Percentiles rank a stretch among this genome's conserved stretches.
Evolutionary conservation across 2,113 vertebrate genomes (phyloP).

Genomic region (Corythoichthys intestinalis): DNA sequence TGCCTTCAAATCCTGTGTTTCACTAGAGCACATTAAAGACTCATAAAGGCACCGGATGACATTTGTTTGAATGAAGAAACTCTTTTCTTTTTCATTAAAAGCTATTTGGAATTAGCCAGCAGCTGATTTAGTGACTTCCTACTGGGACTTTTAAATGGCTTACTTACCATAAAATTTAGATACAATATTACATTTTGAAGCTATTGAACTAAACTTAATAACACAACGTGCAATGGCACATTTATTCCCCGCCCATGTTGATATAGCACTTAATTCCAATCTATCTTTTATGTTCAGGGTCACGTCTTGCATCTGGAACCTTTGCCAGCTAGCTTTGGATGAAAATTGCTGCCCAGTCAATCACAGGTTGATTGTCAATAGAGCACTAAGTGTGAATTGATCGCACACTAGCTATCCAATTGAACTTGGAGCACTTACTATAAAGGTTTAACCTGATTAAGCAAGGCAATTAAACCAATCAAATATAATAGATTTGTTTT

Average conservation of each 20-base stretch:
- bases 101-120: not conserved
- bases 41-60: not conserved
- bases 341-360: not conserved
- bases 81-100: not conserved
- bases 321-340: not conserved
- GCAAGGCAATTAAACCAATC: not conserved
- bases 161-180: not conserved
- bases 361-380: not conserved
- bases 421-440: not conserved
- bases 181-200: not conserved
- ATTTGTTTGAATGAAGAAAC: not conserved
- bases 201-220: not conserved
- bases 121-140: conserved; percentile 1
- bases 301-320: not conserved
- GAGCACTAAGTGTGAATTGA: not conserved
- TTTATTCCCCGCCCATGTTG: not conserved
- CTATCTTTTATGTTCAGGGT: not conserved
- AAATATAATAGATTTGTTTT: not conserved
- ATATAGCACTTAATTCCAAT: not conserved
- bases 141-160: not conserved
- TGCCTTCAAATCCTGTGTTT: not conserved
- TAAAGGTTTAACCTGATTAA: too few relatives aligned
- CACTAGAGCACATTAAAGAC: not conserved
- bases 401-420: not conserved
- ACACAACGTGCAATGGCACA: not conserved